Base-by-base conservation (phyloP, 2,113 vertebrate species). In the Thryonomys swinderianus region DNA sequence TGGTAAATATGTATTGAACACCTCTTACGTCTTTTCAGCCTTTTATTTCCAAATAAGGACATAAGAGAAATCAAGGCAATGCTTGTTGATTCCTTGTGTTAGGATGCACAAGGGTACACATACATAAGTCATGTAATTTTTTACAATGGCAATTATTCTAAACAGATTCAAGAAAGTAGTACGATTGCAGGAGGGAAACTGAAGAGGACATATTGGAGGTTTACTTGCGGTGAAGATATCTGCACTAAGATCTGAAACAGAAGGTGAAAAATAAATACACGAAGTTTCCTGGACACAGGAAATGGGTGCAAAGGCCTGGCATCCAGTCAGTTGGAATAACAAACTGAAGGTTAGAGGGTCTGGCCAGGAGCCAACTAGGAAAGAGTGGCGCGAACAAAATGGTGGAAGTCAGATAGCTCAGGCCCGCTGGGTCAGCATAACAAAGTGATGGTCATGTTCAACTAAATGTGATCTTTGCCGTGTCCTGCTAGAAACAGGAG, bases 201-300 rank as follows among this genome's bases (percentile, higher is more conserved):
- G 48, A 9, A 23, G 20, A 51, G 78, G n/a, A 14, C 13, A 0
- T 30, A 7, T 0, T 17, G 37, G 30, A 27, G 18, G 12, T 1
- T 32, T 32, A 0, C 5, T 5, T 0, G 2, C 23, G 48, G 55
- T 25, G 51, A 2, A 18, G 12, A 17, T 45, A 2, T 79, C 21
- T 53, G 30, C 32, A 18, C 5, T 8, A 37, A 57, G 30, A 20
- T 32, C 3, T 4, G 45, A 66, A 9, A 10, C 45, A 59, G 0
- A 62, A 20, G 0, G 2, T n/a, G 30, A 13, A 7, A 5, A 51
- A 18, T 21, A 21, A 20, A 0, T 17, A 0, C 0, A 0, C 18
- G 20, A 1, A 4, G 2, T 11, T 40, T 14, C 51, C 40, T 2
- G 0, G 34, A 27, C 1, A 0, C 10, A 2, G 61, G 6, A 6